phyloP scores from a whole-genome alignment of 2,888 invertebrate species.

The Biston betularia region DNA sequence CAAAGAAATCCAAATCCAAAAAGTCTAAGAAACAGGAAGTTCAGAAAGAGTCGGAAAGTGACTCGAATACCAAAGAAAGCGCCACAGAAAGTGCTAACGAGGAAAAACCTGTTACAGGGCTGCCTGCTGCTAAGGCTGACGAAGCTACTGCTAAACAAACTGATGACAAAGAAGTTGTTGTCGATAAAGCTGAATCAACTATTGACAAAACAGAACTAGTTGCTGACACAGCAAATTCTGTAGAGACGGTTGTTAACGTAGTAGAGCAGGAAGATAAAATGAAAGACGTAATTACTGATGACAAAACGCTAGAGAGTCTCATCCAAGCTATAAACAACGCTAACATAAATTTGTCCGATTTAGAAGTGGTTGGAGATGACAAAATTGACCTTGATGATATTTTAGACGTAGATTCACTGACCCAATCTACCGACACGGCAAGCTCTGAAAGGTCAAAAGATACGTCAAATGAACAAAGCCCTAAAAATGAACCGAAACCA shows the following conservation, averaged over 20 bases:
- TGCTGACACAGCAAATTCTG: not conserved
- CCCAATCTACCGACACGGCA: conserved; percentile 34
- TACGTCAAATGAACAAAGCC: conserved; percentile 26
- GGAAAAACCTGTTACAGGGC: conserved; percentile 9
- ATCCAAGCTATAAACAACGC: conserved; percentile 72
- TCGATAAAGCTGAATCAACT: not conserved
- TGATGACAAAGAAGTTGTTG: not conserved
- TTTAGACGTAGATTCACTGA: conserved; percentile 40
- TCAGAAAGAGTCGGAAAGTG: conserved; percentile 51
- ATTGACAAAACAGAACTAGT: conserved; percentile 8
- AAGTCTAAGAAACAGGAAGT: conserved; percentile 58
- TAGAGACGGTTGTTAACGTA: conserved; percentile 1
- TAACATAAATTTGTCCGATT: conserved; percentile 67
- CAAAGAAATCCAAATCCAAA: conserved; percentile 76
- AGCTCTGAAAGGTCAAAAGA: conserved; percentile 32
- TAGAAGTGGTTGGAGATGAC: conserved; percentile 62
- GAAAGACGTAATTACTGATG: conserved; percentile 46
- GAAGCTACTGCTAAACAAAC: conserved; percentile 7
- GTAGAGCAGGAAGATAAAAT: conserved; percentile 46
- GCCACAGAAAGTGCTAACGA: conserved; percentile 26
- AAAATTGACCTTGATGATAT: conserved; percentile 50
- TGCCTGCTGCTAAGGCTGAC: conserved; percentile 5
- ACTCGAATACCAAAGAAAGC: conserved; percentile 37
- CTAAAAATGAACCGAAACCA: conserved; percentile 25
- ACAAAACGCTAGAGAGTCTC: conserved; percentile 68